These are phyloP conservation scores for Polyommatus icarus DNA, from an alignment of 2,888 invertebrate genomes.

Conservation along the genomic window DNA sequence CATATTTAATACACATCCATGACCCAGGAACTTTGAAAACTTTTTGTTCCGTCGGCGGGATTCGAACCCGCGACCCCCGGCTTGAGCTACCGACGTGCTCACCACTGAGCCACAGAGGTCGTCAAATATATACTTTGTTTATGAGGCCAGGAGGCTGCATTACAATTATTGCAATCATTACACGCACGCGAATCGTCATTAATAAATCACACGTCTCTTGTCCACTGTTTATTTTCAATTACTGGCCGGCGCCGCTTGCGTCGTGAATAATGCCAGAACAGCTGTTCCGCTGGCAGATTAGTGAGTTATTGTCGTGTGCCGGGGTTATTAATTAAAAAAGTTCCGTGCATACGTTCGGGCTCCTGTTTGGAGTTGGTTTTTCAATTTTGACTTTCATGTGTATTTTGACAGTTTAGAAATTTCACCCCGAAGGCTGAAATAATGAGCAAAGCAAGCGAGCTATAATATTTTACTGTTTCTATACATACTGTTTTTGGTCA, in stretches of 20 bases:
- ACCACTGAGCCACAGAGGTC: no score
- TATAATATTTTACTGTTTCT: background rate
- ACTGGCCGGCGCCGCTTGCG: conserved; percentile 48
- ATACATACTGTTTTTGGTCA: background rate
- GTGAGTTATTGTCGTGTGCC: conserved; percentile 53
- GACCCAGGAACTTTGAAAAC: no score
- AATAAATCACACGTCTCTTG: conserved; percentile 56
- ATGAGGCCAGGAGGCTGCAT: background rate
- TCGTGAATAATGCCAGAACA: conserved; percentile 53
- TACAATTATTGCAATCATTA: background rate
- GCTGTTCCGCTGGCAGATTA: conserved; percentile 56
- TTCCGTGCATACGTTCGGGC: conserved; percentile 29
- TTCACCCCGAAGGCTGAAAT: background rate
- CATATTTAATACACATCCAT: no score
- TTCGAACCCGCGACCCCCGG: no score
- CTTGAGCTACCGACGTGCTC: no score
- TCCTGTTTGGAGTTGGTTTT: conserved; percentile 25
- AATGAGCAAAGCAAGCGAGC: background rate
- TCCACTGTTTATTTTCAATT: conserved; percentile 71
- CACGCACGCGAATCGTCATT: conserved; percentile 39
- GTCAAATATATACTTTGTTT: no score
- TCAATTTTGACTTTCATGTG: conserved; percentile 22
- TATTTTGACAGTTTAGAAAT: conserved; percentile 17
- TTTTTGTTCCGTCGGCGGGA: no score
- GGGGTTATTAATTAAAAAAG: conserved; percentile 52